These are phyloP conservation scores for Sepiola atlantica DNA, from an alignment of 2,888 invertebrate genomes.

Conservation along the genomic window DNA sequence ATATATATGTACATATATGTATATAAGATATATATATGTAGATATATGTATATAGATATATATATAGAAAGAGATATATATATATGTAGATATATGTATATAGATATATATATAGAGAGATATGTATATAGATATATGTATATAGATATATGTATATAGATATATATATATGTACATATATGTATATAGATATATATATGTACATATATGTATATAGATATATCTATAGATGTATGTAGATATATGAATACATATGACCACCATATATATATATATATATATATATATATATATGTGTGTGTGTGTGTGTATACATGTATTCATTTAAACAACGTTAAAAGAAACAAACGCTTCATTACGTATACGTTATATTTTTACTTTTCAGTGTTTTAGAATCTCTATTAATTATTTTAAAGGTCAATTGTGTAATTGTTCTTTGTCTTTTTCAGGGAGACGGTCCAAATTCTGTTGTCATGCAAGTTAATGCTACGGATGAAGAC, in stretches of 20 bases:
- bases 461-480: slow-evolving; percentile 72
- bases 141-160: too few relatives aligned
- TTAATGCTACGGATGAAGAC: slow-evolving; percentile 86
- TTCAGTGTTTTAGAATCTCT: neutral
- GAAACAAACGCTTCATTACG: too few relatives aligned
- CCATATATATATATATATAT: too few relatives aligned
- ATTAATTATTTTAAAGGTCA: neutral
- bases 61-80: too few relatives aligned
- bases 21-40: too few relatives aligned
- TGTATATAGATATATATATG: neutral
- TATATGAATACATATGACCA: neutral
- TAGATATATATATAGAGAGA: too few relatives aligned
- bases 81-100: too few relatives aligned
- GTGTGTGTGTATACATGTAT: neutral
- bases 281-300: neutral
- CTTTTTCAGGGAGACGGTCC: slow-evolving; percentile 60
- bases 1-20: too few relatives aligned
- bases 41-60: too few relatives aligned
- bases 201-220: neutral
- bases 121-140: too few relatives aligned
- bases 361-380: too few relatives aligned
- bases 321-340: neutral
- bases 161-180: neutral
- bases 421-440: neutral
- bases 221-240: neutral